Evolutionary conservation across 2,113 vertebrate species (phyloP), one percentile per base, ranked within the genome.

Genomic region (Pterophyllum scalare): DNA sequence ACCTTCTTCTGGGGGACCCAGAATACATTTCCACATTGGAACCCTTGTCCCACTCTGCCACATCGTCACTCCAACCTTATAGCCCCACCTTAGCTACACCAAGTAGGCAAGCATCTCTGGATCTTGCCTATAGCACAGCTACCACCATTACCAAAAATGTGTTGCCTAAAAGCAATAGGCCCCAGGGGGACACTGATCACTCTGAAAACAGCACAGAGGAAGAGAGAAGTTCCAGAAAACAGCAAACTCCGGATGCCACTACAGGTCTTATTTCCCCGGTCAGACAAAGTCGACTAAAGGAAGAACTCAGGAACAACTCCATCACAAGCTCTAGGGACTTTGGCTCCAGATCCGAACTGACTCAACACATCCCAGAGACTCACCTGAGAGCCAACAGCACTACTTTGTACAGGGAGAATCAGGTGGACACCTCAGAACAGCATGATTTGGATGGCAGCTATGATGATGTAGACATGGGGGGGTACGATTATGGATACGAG

Each of bases 401-500:
- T 59, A 96, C 95, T 4, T 90, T 97, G 76, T 96, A 97, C 79
- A 90, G 92, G 76, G 91, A 95, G 62, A 96, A 96, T 77, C 95
- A 95, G 31, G 92, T 96, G 56, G 80, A 82, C 89, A 85, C 5
- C 2, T 94, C 92, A 77, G 96, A 96, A 84, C 92, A 96, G 74
- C 93, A 94, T 1, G 90, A 85, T 35, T 79, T 24, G 3, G 96
- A 96, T 75, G 95, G 87, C 78, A 93, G 62, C 86, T 97, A 97
- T 52, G 96, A 97, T 56, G 95, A 96, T 43, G 87, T 94, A 75
- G 94, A 95, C 90, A 90, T 95, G 77, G 95, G 93, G 79, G 95
- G 89, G 94, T 97, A 98, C 70, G 96, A 96, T 90, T 97, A 97
- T 86, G 96, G 96, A 90, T 96, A 97, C 75, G 97, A 98, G 90